These are phyloP conservation scores for Rhabdomys dilectus DNA, from an alignment of 2,113 vertebrate genomes.

Conservation along the genomic window DNA sequence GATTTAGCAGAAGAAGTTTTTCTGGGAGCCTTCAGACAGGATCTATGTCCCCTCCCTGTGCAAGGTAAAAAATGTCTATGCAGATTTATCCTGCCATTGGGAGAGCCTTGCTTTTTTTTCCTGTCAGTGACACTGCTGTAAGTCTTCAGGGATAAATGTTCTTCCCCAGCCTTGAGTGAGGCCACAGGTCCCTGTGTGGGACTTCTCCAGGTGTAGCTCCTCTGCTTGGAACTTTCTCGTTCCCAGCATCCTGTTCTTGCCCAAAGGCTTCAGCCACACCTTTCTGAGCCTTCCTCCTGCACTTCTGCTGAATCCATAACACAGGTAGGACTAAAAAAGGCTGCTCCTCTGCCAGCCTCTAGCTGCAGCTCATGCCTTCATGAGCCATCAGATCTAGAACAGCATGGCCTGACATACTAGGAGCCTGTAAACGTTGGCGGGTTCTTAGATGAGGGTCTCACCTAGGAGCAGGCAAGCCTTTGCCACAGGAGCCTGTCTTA, in stretches of 20 bases:
- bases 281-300: neutral
- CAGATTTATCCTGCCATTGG: neutral
- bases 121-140: neutral
- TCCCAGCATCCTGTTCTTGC: neutral
- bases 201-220: neutral
- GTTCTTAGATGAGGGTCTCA: neutral
- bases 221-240: neutral
- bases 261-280: neutral
- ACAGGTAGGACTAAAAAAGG: too few species aligned
- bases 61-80: neutral
- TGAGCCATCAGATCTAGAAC: neutral
- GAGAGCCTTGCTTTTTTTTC: neutral
- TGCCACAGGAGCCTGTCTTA: neutral
- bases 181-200: neutral
- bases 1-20: neutral
- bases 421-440: neutral
- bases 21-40: neutral
- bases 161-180: neutral
- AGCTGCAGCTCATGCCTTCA: neutral
- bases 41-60: neutral
- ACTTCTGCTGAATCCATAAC: neutral
- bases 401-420: neutral
- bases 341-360: neutral
- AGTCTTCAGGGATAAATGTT: neutral
- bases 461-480: neutral